phyloP scores from a whole-genome alignment of 2,797 vertebrate species.

The Diplodus puntazzo region DNA sequence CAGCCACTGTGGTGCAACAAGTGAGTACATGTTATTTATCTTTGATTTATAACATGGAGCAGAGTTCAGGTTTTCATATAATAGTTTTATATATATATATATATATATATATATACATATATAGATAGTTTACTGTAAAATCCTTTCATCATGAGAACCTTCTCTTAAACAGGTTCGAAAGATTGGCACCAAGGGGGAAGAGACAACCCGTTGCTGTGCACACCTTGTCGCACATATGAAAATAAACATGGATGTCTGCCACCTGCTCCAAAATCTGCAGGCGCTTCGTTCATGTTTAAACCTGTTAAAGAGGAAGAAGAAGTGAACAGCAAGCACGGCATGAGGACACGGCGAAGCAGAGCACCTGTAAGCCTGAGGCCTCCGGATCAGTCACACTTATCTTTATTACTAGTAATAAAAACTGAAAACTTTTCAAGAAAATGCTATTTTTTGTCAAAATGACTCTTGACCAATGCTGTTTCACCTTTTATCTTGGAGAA shows the following conservation, averaged over 20 bases:
- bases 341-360: constrained; percentile 97
- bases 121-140: no score
- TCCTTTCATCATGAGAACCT: background rate
- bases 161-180: constrained; percentile 88
- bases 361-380: constrained; percentile 89
- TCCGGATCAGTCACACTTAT: constrained; percentile 5
- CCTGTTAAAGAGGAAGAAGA: constrained; percentile 98
- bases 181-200: constrained; percentile 97
- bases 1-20: constrained; percentile 95
- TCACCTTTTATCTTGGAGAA: background rate
- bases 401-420: constrained; percentile 1
- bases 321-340: constrained; percentile 95
- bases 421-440: background rate
- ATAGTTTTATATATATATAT: no score
- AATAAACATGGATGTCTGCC: constrained; percentile 97
- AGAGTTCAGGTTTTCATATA: background rate
- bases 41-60: background rate
- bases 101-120: no score
- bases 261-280: constrained; percentile 91
- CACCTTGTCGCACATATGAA: constrained; percentile 93
- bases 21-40: constrained; percentile 80
- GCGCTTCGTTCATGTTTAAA: constrained; percentile 97
- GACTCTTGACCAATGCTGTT: background rate
- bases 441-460: background rate
- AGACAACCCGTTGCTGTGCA: constrained; percentile 93